These are phyloP conservation scores for Leucophenga montana DNA, from an alignment of 2,888 invertebrate species.

Conservation along the genomic window DNA sequence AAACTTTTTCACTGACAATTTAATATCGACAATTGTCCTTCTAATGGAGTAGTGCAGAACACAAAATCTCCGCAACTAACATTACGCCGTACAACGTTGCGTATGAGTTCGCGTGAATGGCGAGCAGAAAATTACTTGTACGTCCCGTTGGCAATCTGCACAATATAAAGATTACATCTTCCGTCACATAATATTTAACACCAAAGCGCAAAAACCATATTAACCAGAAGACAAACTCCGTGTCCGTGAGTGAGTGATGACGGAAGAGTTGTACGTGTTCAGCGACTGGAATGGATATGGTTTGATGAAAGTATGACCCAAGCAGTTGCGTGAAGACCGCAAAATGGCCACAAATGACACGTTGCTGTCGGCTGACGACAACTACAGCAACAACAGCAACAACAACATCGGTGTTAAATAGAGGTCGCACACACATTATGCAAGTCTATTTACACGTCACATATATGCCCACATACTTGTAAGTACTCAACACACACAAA, in stretches of 20 bases:
- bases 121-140: not conserved
- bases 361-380: conserved; percentile 32
- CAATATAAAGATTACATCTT: conserved; percentile 16
- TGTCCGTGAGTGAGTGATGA: not conserved
- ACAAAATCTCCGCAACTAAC: no score
- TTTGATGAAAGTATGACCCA: not conserved
- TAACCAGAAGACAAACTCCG: conserved; percentile 36
- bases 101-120: not conserved
- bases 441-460: not conserved
- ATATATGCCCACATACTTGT: not conserved
- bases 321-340: conserved; percentile 28
- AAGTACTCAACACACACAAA: not conserved
- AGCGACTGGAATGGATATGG: not conserved
- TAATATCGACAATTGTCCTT: no score
- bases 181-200: conserved; percentile 62
- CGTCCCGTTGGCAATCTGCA: no score
- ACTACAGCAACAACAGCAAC: no score
- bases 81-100: not conserved
- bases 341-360: conserved; percentile 66
- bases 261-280: not conserved
- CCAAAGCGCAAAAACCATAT: conserved; percentile 54
- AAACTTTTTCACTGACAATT: no score
- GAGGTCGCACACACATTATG: conserved; percentile 51
- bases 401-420: conserved; percentile 62
- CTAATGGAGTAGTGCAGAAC: no score